phyloP scores from a whole-genome alignment of 2,888 invertebrate species.

The Mylabris sibirica region DNA sequence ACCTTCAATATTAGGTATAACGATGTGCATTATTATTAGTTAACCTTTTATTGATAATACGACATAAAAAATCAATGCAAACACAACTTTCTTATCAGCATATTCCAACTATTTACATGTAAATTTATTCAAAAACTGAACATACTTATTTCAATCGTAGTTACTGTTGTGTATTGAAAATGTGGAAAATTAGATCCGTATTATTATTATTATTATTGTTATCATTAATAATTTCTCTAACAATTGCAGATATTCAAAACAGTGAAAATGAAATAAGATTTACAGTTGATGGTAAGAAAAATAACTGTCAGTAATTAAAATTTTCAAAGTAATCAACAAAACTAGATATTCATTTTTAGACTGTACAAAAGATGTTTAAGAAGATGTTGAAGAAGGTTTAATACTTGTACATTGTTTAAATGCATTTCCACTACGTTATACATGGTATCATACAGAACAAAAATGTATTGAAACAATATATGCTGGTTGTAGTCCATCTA shows the following conservation, averaged over 20 bases:
- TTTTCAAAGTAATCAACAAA: too few species aligned
- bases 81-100: not conserved
- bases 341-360: not conserved
- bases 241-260: not conserved
- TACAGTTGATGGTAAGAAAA: not conserved
- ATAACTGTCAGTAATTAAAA: too few species aligned
- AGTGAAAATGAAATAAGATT: not conserved
- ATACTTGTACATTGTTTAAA: conserved; percentile 11
- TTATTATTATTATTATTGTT: not conserved
- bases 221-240: not conserved
- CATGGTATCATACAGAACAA: not conserved
- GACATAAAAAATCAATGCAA: not conserved
- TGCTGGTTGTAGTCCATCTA: conserved; percentile 15
- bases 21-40: too few species aligned
- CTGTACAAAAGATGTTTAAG: too few species aligned
- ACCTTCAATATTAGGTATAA: too few species aligned
- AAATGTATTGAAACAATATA: conserved; percentile 7
- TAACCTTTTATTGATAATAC: too few species aligned
- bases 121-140: not conserved
- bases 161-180: not conserved
- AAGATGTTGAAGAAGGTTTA: not conserved
- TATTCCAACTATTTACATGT: not conserved
- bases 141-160: not conserved
- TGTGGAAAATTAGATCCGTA: not conserved
- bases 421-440: conserved; percentile 12